phyloP scores from a whole-genome alignment of 2,797 vertebrate genomes.

The Menidia menidia region DNA sequence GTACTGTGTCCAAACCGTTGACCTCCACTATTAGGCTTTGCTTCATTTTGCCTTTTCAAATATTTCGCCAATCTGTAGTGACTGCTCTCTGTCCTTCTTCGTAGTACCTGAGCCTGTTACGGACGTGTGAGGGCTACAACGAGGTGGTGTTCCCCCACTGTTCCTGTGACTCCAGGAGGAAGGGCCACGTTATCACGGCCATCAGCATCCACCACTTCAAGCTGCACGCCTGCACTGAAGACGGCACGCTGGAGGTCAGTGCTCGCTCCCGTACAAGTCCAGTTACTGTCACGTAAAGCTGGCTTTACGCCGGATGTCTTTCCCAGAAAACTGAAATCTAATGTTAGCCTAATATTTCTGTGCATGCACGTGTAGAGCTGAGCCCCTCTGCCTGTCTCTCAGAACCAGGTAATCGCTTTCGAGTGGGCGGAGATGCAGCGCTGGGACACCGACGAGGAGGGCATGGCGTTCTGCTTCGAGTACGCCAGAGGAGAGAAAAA shows the following conservation, averaged over 20 bases:
- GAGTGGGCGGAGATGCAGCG: constrained; percentile 98
- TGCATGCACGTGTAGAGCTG: background rate
- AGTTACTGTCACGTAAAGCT: background rate
- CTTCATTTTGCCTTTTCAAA: background rate
- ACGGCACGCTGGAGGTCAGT: constrained; percentile 91
- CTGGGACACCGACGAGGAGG: constrained; percentile 98
- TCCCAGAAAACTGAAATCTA: background rate
- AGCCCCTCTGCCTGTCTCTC: background rate
- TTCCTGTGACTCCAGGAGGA: constrained; percentile 94
- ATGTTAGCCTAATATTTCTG: background rate
- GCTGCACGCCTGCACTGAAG: constrained; percentile 94
- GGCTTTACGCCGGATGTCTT: background rate
- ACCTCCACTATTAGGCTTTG: no score
- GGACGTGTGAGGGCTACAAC: constrained; percentile 95
- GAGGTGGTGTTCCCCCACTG: constrained; percentile 97
- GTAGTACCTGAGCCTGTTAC: constrained; percentile 92
- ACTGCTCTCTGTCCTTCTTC: background rate
- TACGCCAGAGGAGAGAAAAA: constrained; percentile 95
- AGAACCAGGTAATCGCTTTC: constrained; percentile 98
- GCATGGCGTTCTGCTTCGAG: constrained; percentile 97
- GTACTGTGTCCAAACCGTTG: no score
- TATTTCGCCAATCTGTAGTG: background rate
- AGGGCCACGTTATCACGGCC: constrained; percentile 94
- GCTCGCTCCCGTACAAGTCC: background rate
- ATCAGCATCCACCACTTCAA: constrained; percentile 97